Conservation (phyloP, 2,113 vertebrate species). For the Ifrita kowaldi region DNA sequence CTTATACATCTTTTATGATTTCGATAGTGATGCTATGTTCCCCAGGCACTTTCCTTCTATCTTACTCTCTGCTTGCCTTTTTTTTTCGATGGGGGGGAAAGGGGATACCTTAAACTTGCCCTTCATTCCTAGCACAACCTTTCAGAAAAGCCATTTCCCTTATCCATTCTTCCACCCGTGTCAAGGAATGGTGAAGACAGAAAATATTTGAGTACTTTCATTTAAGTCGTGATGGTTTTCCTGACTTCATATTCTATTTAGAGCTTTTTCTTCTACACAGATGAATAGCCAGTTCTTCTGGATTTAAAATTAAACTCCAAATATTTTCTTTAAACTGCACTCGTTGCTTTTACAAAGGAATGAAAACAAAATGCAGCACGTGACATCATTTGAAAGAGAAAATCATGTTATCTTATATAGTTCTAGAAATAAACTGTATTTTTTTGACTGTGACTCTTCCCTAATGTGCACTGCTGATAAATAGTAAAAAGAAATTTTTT, state of each 20-base stretch:
- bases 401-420: slow-evolving; percentile 32
- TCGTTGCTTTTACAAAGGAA: slow-evolving; percentile 11
- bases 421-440: slow-evolving; percentile 12
- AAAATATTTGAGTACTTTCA: neutral
- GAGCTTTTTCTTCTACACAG: neutral
- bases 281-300: neutral
- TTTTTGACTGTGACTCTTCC: slow-evolving; percentile 22
- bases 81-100: neutral
- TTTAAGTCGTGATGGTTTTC: neutral
- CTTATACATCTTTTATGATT: slow-evolving; percentile 66
- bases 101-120: neutral
- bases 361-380: slow-evolving; percentile 45
- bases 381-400: slow-evolving; percentile 30
- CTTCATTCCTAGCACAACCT: neutral
- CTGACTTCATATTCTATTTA: neutral
- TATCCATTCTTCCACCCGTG: neutral
- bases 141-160: slow-evolving; percentile 2
- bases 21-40: slow-evolving; percentile 44
- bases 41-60: slow-evolving; percentile 44
- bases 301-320: slow-evolving; percentile 43
- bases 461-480: slow-evolving; percentile 30
- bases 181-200: neutral
- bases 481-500: slow-evolving; percentile 40
- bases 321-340: slow-evolving; percentile 30
- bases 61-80: slow-evolving; percentile 13